phyloP scores from a whole-genome alignment of 2,888 invertebrate genomes.

The Thymelicus sylvestris region DNA sequence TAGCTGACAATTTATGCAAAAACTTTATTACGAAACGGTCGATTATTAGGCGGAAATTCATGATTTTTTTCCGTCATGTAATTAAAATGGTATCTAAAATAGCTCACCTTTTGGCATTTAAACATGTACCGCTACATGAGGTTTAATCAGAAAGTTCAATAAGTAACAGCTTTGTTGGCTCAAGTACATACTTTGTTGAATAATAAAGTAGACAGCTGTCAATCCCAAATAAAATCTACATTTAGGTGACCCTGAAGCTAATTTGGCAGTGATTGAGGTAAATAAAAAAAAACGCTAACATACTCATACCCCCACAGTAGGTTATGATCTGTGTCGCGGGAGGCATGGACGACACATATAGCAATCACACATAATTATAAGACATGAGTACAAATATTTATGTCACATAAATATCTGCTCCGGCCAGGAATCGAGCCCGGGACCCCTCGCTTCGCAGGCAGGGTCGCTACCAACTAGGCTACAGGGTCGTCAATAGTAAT shows the following conservation, averaged over 20 bases:
- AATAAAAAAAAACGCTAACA: too few species aligned
- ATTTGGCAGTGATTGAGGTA: not conserved
- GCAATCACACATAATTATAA: too few species aligned
- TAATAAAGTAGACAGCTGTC: conserved; percentile 2
- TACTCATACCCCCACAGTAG: too few species aligned
- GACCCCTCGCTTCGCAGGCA: too few species aligned
- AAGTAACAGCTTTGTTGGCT: conserved; percentile 8
- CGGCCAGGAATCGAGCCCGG: too few species aligned
- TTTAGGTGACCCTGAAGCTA: not conserved
- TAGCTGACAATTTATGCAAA: conserved; percentile 15
- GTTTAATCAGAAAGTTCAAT: conserved; percentile 9
- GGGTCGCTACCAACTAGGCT: too few species aligned
- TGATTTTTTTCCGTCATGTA: conserved; percentile 21
- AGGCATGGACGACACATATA: too few species aligned
- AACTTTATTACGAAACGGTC: conserved; percentile 3
- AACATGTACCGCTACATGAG: conserved; percentile 16
- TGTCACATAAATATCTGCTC: too few species aligned
- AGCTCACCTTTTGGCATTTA: conserved; percentile 30
- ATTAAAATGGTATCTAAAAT: conserved; percentile 19
- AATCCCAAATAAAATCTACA: not conserved
- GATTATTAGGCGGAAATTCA: conserved; percentile 23
- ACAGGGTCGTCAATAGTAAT: too few species aligned
- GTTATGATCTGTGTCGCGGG: too few species aligned
- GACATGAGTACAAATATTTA: too few species aligned
- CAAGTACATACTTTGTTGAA: not conserved